These are phyloP conservation scores for Dryomyza anilis DNA, from an alignment of 2,888 invertebrate genomes.

Conservation along the genomic window DNA sequence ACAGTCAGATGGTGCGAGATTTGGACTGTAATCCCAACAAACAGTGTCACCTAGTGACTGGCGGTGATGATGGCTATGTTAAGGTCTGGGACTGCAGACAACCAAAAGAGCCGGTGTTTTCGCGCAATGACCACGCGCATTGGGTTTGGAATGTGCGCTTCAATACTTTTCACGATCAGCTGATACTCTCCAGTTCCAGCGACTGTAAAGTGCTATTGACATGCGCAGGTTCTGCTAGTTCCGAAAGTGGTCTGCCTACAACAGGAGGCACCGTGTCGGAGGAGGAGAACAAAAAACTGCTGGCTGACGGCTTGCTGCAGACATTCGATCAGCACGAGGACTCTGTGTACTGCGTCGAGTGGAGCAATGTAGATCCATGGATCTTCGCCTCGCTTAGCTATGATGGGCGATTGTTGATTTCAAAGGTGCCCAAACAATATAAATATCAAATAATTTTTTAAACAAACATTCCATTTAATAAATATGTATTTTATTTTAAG, in stretches of 20 bases:
- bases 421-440: conserved; percentile 89
- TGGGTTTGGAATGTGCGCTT: conserved; percentile 96
- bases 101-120: conserved; percentile 76
- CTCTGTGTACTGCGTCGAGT: conserved; percentile 95
- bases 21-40: conserved; percentile 98
- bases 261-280: conserved; percentile 39
- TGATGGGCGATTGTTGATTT: conserved; percentile 92
- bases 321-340: conserved; percentile 98
- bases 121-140: conserved; percentile 83
- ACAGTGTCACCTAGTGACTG: conserved; percentile 90
- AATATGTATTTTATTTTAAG: conserved; percentile 2
- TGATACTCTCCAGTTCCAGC: conserved; percentile 91
- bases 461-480: conserved; percentile 36
- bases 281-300: conserved; percentile 44
- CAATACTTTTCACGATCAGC: conserved; percentile 96
- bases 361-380: conserved; percentile 98
- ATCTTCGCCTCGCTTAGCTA: conserved; percentile 96
- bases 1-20: conserved; percentile 86
- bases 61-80: conserved; percentile 93
- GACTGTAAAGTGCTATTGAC: conserved; percentile 91
- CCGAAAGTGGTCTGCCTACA: conserved; percentile 67
- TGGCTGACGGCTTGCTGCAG: conserved; percentile 85
- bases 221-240: conserved; percentile 85
- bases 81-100: conserved; percentile 97
- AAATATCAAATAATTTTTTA: conserved; percentile 91